Evolutionary conservation across 2,113 vertebrate genomes (phyloP).

Genomic region (Phasianus colchicus): DNA sequence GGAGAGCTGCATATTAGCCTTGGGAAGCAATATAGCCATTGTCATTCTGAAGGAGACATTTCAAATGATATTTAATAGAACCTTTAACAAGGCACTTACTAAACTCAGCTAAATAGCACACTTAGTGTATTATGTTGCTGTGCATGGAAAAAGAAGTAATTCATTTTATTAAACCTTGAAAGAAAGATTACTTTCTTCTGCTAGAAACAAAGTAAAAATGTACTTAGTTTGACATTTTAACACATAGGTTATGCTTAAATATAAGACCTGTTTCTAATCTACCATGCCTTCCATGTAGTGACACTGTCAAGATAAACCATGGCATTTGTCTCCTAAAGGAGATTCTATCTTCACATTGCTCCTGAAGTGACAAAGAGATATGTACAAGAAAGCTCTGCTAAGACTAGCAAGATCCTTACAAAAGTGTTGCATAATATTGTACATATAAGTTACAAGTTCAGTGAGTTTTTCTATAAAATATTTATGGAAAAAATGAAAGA

Average conservation of each 20-base stretch:
- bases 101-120: slow-evolving; percentile 2
- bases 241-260: slow-evolving; percentile 33
- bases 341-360: slow-evolving; percentile 34
- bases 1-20: not conserved
- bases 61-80: slow-evolving; percentile 52
- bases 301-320: not conserved
- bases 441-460: slow-evolving; percentile 2
- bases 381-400: slow-evolving; percentile 17
- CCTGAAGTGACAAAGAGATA: slow-evolving; percentile 13
- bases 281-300: not conserved
- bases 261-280: slow-evolving; percentile 59
- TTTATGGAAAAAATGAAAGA: slow-evolving; percentile 36
- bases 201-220: slow-evolving; percentile 28
- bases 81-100: slow-evolving; percentile 7
- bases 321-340: slow-evolving; percentile 58
- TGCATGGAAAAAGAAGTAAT: not conserved
- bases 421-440: not conserved
- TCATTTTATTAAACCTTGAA: slow-evolving; percentile 16
- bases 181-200: slow-evolving; percentile 27
- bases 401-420: slow-evolving; percentile 23
- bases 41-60: slow-evolving; percentile 5
- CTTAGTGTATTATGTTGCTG: not conserved
- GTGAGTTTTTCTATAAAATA: slow-evolving; percentile 40
- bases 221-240: slow-evolving; percentile 34
- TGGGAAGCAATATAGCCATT: not conserved